A percentile compares a stretch with the other conserved stretches of the same genome.
Evolutionary conservation across 2,888 invertebrate genomes (phyloP).

Genomic region (Caenorhabditis angaria): DNA sequence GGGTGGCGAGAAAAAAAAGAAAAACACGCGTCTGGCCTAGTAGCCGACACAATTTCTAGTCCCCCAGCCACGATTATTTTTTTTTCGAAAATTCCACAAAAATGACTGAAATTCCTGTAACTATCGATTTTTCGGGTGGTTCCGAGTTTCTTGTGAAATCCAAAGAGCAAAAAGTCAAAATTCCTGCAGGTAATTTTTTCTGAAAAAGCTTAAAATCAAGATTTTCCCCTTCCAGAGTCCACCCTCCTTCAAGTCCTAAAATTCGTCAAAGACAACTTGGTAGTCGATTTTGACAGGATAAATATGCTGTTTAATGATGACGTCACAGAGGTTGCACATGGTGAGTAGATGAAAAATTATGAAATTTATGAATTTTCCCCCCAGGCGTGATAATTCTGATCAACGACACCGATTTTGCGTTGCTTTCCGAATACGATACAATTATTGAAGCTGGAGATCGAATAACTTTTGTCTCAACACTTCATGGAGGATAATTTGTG

Average conservation of each 20-base stretch:
- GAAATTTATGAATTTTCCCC: neutral
- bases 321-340: slow-evolving; percentile 40
- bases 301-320: slow-evolving; percentile 35
- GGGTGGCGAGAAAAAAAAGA: slow-evolving; percentile 3
- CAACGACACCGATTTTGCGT: slow-evolving; percentile 37
- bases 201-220: neutral
- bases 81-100: too few relatives aligned
- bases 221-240: slow-evolving; percentile 17
- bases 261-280: slow-evolving; percentile 32
- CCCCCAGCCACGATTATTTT: slow-evolving; percentile 14
- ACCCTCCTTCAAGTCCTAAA: slow-evolving; percentile 30
- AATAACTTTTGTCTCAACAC: slow-evolving; percentile 43
- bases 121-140: slow-evolving; percentile 43
- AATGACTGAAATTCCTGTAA: slow-evolving; percentile 20
- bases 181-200: slow-evolving; percentile 18
- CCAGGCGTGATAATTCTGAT: slow-evolving; percentile 38
- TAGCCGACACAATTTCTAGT: slow-evolving; percentile 2
- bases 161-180: slow-evolving; percentile 33
- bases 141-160: slow-evolving; percentile 40
- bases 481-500: slow-evolving; percentile 38
- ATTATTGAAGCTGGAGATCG: slow-evolving; percentile 32
- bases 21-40: neutral
- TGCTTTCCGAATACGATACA: slow-evolving; percentile 40
- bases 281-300: slow-evolving; percentile 30
- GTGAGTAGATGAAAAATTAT: slow-evolving; percentile 5